Conservation (phyloP, 2,113 vertebrate species). For the Python bivittatus region DNA sequence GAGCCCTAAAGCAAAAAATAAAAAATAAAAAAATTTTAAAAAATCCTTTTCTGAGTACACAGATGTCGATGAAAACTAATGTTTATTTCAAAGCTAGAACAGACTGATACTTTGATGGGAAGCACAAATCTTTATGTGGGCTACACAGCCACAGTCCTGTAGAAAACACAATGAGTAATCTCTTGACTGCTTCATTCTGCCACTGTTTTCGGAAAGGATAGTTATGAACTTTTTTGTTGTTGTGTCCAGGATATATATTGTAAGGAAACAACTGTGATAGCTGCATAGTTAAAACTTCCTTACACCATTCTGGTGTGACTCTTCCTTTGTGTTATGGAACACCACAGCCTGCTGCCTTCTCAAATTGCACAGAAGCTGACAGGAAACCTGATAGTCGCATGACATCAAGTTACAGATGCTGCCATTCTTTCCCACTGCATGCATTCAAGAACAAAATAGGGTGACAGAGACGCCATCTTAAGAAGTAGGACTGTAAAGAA, state of each 20-base stretch:
- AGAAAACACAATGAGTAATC: conserved; percentile 3
- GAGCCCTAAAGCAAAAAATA: conserved; percentile 80
- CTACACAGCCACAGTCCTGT: conserved; percentile 23
- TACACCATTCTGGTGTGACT: neutral
- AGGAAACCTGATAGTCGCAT: conserved; percentile 8
- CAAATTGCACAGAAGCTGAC: neutral
- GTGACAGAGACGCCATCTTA: conserved; percentile 16
- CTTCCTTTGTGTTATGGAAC: neutral
- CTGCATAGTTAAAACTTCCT: neutral
- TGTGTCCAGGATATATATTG: neutral
- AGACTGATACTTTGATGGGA: conserved; percentile 9
- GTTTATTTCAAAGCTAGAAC: neutral
- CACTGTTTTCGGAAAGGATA: conserved; percentile 7
- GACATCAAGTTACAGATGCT: neutral
- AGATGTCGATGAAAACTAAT: conserved; percentile 40
- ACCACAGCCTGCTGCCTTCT: neutral
- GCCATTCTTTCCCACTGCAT: neutral
- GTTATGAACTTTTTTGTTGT: neutral
- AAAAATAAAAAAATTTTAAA: neutral
- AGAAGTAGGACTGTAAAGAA: conserved; percentile 18
- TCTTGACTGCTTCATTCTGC: neutral
- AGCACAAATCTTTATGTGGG: conserved; percentile 8
- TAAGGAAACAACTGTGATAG: neutral
- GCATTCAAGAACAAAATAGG: conserved; percentile 6
- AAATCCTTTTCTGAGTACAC: conserved; percentile 48